Percentiles rank a stretch among this genome's conserved stretches.
phyloP scores from a whole-genome alignment of 2,888 invertebrate species.

The Cataglyphis albicans region DNA sequence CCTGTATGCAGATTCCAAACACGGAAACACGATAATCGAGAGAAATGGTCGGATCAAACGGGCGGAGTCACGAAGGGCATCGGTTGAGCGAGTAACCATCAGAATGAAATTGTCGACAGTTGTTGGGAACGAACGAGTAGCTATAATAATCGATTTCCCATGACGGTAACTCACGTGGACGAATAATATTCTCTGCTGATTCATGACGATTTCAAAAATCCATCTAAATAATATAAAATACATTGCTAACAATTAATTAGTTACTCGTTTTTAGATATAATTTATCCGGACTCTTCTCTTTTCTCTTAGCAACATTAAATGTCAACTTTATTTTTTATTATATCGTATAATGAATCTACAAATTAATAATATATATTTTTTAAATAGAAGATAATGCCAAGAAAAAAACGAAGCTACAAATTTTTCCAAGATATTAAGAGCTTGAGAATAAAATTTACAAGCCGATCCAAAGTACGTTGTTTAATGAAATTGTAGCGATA shows the following conservation, averaged over 20 bases:
- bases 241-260: conserved; percentile 24
- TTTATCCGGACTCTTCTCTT: neutral
- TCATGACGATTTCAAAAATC: conserved; percentile 47
- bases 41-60: conserved; percentile 33
- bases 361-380: conserved; percentile 8
- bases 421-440: neutral
- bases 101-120: conserved; percentile 72
- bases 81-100: conserved; percentile 46
- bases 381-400: neutral
- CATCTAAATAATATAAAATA: conserved; percentile 14
- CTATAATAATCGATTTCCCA: conserved; percentile 69
- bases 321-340: neutral
- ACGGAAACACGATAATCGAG: conserved; percentile 54
- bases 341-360: neutral
- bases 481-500: conserved; percentile 22
- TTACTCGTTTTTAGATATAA: neutral
- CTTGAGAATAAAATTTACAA: conserved; percentile 1
- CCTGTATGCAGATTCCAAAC: conserved; percentile 16
- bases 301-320: neutral
- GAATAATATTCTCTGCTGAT: conserved; percentile 50
- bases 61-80: conserved; percentile 39
- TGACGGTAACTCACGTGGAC: conserved; percentile 44
- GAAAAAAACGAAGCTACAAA: neutral
- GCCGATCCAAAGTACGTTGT: neutral
- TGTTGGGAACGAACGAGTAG: conserved; percentile 62